Evolutionary conservation across 2,888 invertebrate species (phyloP).

Genomic region (Luffia ferchaultella): DNA sequence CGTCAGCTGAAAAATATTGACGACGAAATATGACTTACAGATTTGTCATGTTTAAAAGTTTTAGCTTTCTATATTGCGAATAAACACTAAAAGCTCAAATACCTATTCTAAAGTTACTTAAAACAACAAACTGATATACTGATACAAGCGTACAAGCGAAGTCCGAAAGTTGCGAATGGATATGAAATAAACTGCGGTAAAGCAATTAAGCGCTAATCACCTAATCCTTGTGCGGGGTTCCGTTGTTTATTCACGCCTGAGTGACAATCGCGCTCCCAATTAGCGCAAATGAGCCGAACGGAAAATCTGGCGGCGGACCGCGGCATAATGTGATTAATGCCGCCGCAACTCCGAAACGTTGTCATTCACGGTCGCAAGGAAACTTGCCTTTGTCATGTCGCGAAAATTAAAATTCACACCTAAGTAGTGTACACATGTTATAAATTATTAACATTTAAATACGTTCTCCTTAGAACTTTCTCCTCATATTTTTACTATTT

Average conservation of each 20-base stretch:
- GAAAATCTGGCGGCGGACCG: conserved; percentile 54
- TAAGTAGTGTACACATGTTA: neutral
- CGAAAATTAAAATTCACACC: neutral
- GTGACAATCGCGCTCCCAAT: conserved; percentile 65
- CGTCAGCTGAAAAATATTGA: no score
- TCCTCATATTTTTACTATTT: no score
- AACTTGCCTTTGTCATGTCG: neutral
- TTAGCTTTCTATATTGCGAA: no score
- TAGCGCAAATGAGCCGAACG: conserved; percentile 65
- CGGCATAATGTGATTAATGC: conserved; percentile 54
- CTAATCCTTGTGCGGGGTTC: conserved; percentile 60
- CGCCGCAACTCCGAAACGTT: no score
- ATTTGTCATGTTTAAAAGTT: no score
- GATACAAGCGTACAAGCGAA: no score
- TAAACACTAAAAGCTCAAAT: no score
- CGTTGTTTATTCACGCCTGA: conserved; percentile 65
- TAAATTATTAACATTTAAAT: no score
- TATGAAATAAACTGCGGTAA: conserved; percentile 62
- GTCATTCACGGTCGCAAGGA: conserved; percentile 21
- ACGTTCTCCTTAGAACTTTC: no score
- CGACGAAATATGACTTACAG: no score
- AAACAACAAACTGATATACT: no score
- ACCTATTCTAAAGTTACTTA: no score
- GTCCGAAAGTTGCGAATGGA: conserved; percentile 30
- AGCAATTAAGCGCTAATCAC: conserved; percentile 63